These are phyloP conservation scores for Damaliscus lunatus DNA, from an alignment of 2,113 vertebrate species.

Conservation along the genomic window DNA sequence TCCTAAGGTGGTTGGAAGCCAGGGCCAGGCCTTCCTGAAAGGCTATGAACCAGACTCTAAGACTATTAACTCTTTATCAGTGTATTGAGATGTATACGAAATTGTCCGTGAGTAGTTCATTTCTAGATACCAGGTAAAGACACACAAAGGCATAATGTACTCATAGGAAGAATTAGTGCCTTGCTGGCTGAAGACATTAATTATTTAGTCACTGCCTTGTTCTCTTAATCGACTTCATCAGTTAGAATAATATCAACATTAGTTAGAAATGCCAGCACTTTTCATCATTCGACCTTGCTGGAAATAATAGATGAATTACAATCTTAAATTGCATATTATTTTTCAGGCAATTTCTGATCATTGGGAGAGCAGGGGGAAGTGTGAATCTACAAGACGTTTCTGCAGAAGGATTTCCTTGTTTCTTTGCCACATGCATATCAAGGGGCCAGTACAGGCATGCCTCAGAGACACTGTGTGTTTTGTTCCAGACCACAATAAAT, in stretches of 20 bases:
- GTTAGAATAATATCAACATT: background rate
- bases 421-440: background rate
- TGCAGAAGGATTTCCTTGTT: background rate
- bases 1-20: background rate
- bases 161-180: too few species aligned
- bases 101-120: fast-evolving
- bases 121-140: background rate
- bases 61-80: background rate
- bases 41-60: too few species aligned
- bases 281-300: background rate
- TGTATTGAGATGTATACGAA: background rate
- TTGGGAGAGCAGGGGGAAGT: background rate
- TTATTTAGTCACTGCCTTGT: background rate
- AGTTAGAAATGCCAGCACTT: background rate
- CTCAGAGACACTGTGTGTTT: background rate
- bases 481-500: background rate
- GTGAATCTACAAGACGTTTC: background rate
- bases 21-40: background rate
- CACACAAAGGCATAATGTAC: background rate
- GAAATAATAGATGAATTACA: background rate
- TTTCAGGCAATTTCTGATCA: background rate
- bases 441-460: background rate
- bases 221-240: background rate
- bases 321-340: background rate
- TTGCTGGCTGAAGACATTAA: background rate